Evolutionary conservation across 2,888 invertebrate species (phyloP), one percentile per base, ranked within the genome.

Genomic region (Stenodera caucasica): DNA sequence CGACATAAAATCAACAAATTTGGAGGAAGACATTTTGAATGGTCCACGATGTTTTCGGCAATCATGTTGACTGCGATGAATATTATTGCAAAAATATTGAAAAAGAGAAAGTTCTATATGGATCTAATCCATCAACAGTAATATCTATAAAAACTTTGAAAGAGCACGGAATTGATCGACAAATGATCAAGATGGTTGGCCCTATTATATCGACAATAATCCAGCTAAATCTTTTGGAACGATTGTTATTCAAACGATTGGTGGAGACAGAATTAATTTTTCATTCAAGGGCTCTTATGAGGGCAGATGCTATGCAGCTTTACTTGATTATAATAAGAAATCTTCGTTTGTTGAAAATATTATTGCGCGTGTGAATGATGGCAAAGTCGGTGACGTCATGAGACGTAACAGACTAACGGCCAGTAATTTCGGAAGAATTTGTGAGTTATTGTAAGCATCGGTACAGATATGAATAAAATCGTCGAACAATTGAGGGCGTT

Each of bases 221-320:
- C 49, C 73, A 72, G 58, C 75, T 2, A 76, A 77, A 66, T 52
- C 60, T n/a, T 77, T 70, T 53, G 75, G 75, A 56, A 67, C 67
- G 12, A 63, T 74, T 8, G 68, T 76, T 3, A 71, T 73, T 6
- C 73, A 74, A 67, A 53, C 18, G 32, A 29, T 45, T n/a, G 21
- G 23, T 11, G 53, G 53, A 1, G 21, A 49, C 18, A 53, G n/a
- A n/a, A n/a, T n/a, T n/a, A n/a, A n/a, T n/a, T n/a, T n/a, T n/a
- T n/a, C n/a, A n/a, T n/a, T n/a, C 14, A 2, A 14, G 57, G 59
- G 72, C 12, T 70, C 70, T 2, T 79, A 77, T 60, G 66, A 73
- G 68, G 70, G 62, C 9, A 66, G 78, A 54, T 75, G 72, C 50
- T 61, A 69, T 9, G 73, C 74, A 14, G 73, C 78, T 7, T 73